phyloP scores from a whole-genome alignment of 2,888 invertebrate species.

The Andricus quercusramuli region DNA sequence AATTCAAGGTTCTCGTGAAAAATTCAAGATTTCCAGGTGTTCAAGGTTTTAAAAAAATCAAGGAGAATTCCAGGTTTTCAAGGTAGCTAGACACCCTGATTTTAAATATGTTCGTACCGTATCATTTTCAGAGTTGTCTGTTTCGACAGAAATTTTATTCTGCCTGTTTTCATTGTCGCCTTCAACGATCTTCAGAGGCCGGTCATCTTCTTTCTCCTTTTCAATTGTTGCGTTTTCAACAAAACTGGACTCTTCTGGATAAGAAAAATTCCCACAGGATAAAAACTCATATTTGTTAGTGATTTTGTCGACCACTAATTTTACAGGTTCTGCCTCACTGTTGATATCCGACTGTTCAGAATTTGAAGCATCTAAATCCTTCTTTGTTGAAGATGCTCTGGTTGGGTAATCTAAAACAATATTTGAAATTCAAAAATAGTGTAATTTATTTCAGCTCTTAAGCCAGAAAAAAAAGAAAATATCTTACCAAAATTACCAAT shows the following conservation, averaged over 20 bases:
- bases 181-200: conserved; percentile 29
- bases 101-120: background rate
- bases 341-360: conserved; percentile 16
- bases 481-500: conserved; percentile 34
- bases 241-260: conserved; percentile 13
- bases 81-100: too few species aligned
- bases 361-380: conserved; percentile 7
- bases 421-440: background rate
- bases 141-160: background rate
- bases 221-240: background rate
- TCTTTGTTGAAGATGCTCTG: background rate
- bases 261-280: background rate
- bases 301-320: conserved; percentile 46
- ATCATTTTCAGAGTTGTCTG: background rate
- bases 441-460: background rate
- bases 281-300: background rate
- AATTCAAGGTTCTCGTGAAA: too few species aligned
- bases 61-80: too few species aligned
- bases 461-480: background rate
- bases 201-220: conserved; percentile 34
- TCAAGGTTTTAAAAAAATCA: too few species aligned
- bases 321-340: conserved; percentile 35
- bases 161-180: background rate
- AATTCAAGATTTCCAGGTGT: too few species aligned
- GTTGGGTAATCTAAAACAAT: conserved; percentile 8